These are phyloP conservation scores for Poeciliopsis occidentalis DNA, from an alignment of 2,113 vertebrate species.

Conservation along the genomic window DNA sequence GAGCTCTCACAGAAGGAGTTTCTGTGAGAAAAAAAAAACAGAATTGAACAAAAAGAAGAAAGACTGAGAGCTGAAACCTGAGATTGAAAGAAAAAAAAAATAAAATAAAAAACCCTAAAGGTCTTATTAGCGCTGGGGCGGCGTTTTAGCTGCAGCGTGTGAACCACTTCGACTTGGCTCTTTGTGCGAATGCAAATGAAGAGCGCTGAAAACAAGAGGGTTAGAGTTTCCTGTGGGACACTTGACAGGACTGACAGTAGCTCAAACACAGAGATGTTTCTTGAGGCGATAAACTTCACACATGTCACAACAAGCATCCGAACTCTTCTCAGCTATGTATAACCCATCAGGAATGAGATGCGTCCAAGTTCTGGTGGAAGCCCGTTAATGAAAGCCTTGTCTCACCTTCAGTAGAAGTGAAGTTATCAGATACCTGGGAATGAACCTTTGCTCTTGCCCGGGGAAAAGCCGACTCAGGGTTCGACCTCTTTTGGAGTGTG, in stretches of 20 bases:
- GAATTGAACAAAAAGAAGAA: neutral
- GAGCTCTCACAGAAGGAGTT: neutral
- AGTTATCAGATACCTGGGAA: constrained; percentile 18
- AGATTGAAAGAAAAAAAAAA: constrained; percentile 7
- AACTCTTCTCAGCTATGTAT: constrained; percentile 6
- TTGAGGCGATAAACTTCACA: constrained; percentile 12
- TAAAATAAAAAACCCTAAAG: neutral
- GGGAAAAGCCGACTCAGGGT: neutral
- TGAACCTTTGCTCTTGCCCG: neutral
- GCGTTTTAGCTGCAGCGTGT: constrained; percentile 25
- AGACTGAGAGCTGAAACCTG: neutral
- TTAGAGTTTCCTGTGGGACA: constrained; percentile 27
- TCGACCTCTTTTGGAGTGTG: constrained; percentile 25
- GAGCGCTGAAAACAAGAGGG: neutral
- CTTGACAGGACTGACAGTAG: constrained; percentile 37
- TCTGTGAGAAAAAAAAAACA: neutral
- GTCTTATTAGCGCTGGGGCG: constrained; percentile 13
- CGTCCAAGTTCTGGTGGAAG: constrained; percentile 34
- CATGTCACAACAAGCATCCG: constrained; percentile 54
- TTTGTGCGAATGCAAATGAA: constrained; percentile 18
- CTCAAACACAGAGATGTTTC: constrained; percentile 32
- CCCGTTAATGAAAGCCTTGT: constrained; percentile 9
- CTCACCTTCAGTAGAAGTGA: constrained; percentile 18
- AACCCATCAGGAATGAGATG: constrained; percentile 36
- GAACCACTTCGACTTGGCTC: constrained; percentile 8